Base-by-base conservation (phyloP, 2,888 invertebrate species). In the Anagyrus pseudococci region DNA sequence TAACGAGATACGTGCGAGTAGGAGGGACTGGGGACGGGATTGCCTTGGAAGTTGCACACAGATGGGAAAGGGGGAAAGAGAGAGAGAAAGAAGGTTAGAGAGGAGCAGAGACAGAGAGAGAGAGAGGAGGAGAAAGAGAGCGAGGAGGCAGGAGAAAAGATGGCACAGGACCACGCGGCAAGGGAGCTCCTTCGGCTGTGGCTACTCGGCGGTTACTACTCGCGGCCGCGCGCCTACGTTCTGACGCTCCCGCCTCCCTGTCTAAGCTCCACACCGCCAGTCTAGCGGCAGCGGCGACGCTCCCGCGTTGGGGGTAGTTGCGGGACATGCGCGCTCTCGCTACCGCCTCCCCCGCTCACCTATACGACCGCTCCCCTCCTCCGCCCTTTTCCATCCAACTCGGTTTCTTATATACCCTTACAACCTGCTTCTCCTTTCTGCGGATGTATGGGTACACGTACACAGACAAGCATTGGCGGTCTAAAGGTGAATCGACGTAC, bases 141-240 rank as follows among this genome's bases (percentile, higher is more conserved):
- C 23, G 43, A 15, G 52, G 15, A 22, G 25, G 10, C 40, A 20
- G 22, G 13, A n/a, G n/a, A n/a, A n/a, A n/a, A n/a, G n/a, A n/a
- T n/a, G n/a, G n/a, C n/a, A n/a, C n/a, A n/a, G n/a, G n/a, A n/a
- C n/a, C n/a, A n/a, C n/a, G n/a, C n/a, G n/a, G n/a, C n/a, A n/a
- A n/a, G n/a, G 33, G 33, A 23, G 58, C 55, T 58, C 62, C 62
- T 62, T 29, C 62, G 55, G 26, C 47, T 48, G 50, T 49, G 64
- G 58, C 62, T 48, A 58, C 65, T 66, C 65, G 62, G 55, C 62
- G 58, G 62, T 41, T 44, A 66, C 65, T 66, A 53, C 44, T 50
- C 58, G 25, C 58, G 25, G 47, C 29, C 17, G 40, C 29, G 25
- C 26, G 29, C 29, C 29, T 29, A 29, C 29, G 10, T 10, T 10